Percentiles rank a stretch among this genome's conserved stretches.
Evolutionary conservation across 2,113 vertebrate species (phyloP).

Genomic region (Phaethon lepturus): DNA sequence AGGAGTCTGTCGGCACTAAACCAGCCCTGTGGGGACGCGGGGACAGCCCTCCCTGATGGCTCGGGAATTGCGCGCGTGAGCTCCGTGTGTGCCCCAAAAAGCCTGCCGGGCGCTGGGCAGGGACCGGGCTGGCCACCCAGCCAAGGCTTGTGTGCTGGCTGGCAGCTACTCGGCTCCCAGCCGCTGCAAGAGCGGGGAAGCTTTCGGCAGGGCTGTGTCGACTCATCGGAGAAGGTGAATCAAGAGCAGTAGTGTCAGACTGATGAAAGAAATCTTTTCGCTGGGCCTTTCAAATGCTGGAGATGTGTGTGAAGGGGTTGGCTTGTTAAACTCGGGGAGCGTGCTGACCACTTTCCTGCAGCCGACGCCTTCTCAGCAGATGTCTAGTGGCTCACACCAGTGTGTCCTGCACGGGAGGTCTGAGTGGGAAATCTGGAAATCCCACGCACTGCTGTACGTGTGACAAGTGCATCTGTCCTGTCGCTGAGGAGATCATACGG

Average conservation of each 20-base stretch:
- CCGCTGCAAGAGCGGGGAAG: not conserved
- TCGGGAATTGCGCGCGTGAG: rapidly evolving
- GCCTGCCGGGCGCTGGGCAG: not conserved
- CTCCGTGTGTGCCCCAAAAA: not conserved
- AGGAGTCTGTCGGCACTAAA: not conserved
- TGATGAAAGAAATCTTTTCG: not conserved
- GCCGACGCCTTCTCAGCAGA: not conserved
- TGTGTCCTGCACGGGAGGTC: rapidly evolving
- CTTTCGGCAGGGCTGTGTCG: rapidly evolving
- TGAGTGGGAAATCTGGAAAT: not conserved
- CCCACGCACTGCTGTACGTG: not conserved
- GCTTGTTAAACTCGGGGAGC: not conserved
- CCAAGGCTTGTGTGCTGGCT: not conserved
- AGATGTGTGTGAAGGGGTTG: not conserved
- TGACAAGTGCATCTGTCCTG: not conserved
- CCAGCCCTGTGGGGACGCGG: not conserved
- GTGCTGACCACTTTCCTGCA: not conserved
- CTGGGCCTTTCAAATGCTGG: not conserved
- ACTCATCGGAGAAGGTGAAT: not conserved
- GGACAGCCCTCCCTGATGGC: not conserved
- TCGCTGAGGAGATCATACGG: not conserved
- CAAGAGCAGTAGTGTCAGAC: not conserved
- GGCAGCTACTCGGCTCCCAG: not conserved
- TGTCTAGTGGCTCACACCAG: not conserved
- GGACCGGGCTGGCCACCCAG: not conserved